Evolutionary conservation across 2,888 invertebrate genomes (phyloP), one percentile per base, ranked within the genome.

Genomic region (Rhodophaea formosa): DNA sequence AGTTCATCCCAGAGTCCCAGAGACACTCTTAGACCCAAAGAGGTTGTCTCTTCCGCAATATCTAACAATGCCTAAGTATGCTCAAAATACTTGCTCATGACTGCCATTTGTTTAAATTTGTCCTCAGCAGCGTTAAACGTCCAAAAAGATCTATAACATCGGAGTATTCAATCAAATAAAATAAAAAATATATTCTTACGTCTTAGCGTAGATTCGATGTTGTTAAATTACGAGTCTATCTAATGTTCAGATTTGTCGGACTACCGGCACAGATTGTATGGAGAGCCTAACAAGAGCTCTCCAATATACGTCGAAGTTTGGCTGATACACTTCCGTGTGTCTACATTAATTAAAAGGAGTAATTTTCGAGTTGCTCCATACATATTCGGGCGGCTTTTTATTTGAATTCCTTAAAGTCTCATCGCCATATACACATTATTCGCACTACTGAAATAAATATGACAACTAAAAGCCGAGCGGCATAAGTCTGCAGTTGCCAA

Each of bases 11-110:
- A 23, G 23, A 23, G 23, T 3, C 23, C 3, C 23, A 23, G n/a
- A n/a, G n/a, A n/a, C 5, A 3, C 23, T 3, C 23, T 23, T 2
- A 23, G 23, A 2, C 5, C 23, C 23, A 5, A 23, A 23, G 23
- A 23, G 23, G 23, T 23, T 23, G 23, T 23, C 23, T 23, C 23
- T 23, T 5, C 23, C 5, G 23, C 23, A 23, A 23, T 23, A 23
- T 23, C 23, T 23, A 23, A 23, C 23, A 23, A 12, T 16, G 15
- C 8, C 10, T 35, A 32, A 35, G 42, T 53, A 51, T 32, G 51
- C 51, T 51, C 51, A 51, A 51, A 51, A 10, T 35, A 10, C 35
- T 51, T 51, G 51, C 51, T 51, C 49, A 49, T 14, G 12, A 49
- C 49, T 49, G 49, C 32, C 49, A 49, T 32, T 32, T 15, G 35